Conservation (phyloP, 1,140 invertebrate genomes). For the Cepaea nemoralis region DNA sequence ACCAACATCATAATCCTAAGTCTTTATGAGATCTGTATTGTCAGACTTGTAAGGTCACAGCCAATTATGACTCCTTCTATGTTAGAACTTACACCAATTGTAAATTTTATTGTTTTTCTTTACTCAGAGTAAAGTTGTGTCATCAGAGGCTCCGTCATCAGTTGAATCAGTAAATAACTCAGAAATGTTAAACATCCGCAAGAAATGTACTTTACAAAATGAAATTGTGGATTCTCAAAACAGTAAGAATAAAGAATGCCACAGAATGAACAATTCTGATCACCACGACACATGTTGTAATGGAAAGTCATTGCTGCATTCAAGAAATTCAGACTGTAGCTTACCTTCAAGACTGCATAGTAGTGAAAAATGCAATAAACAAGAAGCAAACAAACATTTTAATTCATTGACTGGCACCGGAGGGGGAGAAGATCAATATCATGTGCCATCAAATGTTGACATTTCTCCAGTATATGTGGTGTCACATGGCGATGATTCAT, state of each 20-base stretch:
- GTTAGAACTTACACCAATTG: no score
- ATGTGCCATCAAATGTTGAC: neutral
- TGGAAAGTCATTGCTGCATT: neutral
- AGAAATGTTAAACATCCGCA: neutral
- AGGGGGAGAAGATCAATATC: neutral
- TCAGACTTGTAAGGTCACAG: no score
- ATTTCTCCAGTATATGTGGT: neutral
- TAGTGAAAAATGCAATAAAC: neutral
- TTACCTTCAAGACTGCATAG: neutral
- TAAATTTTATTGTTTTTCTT: neutral
- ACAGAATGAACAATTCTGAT: neutral
- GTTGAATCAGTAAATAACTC: neutral
- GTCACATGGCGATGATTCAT: neutral
- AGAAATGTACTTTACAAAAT: neutral
- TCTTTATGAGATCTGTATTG: no score
- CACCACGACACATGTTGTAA: neutral
- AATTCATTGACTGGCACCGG: neutral
- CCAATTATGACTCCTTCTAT: no score
- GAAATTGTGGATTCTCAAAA: neutral
- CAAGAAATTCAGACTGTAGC: neutral
- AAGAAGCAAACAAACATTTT: neutral
- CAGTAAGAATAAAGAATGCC: neutral
- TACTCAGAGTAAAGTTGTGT: neutral
- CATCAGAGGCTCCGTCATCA: neutral
- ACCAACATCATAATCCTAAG: no score